Evolutionary conservation across 2,888 invertebrate genomes (phyloP).

Genomic region (Conchocele bisecta): DNA sequence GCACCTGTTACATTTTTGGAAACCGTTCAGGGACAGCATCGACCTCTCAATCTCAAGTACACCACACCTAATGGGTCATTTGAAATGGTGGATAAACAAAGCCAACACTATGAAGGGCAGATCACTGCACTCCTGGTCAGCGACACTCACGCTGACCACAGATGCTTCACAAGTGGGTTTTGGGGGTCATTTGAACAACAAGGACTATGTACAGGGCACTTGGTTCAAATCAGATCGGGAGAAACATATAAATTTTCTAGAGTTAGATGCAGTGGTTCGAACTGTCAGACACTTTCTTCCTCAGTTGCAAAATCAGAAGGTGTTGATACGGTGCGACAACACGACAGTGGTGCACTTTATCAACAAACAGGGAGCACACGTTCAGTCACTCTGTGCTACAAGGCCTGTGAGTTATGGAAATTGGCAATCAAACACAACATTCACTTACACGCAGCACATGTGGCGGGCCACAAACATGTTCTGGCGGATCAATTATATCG

Average conservation of each 20-base stretch:
- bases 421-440: not conserved
- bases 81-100: conserved; percentile 7
- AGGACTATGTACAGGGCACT: not conserved
- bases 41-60: conserved; percentile 1
- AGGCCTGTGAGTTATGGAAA: conserved; percentile 1
- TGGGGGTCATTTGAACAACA: conserved; percentile 7
- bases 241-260: conserved; percentile 4
- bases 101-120: conserved; percentile 11
- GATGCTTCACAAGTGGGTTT: conserved; percentile 21
- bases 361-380: conserved; percentile 28
- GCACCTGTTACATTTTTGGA: conserved; percentile 10
- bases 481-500: conserved; percentile 1
- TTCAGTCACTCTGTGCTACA: conserved; percentile 9
- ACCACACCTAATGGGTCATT: not conserved
- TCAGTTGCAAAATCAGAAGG: not conserved
- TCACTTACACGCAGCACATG: not conserved
- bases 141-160: conserved; percentile 15
- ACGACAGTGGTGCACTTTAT: conserved; percentile 26
- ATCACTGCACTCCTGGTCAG: not conserved
- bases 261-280: conserved; percentile 6
- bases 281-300: not conserved
- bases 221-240: not conserved
- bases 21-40: not conserved
- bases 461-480: conserved; percentile 3
- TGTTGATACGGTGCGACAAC: conserved; percentile 12